phyloP scores from a whole-genome alignment of 2,113 vertebrate species.

The Calidris pygmaea region DNA sequence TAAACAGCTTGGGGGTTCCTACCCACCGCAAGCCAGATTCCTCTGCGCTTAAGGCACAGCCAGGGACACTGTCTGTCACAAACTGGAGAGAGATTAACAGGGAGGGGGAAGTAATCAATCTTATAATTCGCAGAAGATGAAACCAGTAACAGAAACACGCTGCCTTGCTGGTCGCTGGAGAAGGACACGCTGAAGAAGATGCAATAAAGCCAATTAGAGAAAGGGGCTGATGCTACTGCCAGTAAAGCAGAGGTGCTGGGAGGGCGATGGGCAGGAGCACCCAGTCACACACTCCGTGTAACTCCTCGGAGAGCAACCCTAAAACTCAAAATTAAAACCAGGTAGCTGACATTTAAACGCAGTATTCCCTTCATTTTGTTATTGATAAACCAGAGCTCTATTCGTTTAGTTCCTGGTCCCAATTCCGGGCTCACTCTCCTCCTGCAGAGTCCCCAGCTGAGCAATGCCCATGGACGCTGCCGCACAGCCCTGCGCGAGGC shows the following conservation, averaged over 20 bases:
- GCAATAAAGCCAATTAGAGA: neutral
- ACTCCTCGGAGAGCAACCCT: neutral
- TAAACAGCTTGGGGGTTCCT: neutral
- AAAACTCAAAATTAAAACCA: neutral
- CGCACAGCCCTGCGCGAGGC: neutral
- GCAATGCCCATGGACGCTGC: neutral
- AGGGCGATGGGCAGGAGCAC: neutral
- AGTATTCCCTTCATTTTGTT: neutral
- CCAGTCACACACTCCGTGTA: neutral
- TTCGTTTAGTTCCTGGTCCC: accelerated
- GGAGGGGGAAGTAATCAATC: neutral
- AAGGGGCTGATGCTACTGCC: neutral
- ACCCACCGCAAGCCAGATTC: neutral
- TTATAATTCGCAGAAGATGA: neutral
- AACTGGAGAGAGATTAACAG: neutral
- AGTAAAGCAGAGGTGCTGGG: neutral
- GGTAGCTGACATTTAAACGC: neutral
- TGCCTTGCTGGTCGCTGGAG: neutral
- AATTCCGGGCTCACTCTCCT: neutral
- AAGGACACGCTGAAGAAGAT: neutral
- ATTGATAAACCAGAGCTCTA: neutral
- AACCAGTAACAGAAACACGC: neutral
- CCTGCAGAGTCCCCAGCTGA: neutral
- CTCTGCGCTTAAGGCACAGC: neutral
- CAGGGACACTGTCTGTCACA: neutral